Base-by-base conservation (phyloP, 2,888 invertebrate genomes). In the Acanthopleura granulata region DNA sequence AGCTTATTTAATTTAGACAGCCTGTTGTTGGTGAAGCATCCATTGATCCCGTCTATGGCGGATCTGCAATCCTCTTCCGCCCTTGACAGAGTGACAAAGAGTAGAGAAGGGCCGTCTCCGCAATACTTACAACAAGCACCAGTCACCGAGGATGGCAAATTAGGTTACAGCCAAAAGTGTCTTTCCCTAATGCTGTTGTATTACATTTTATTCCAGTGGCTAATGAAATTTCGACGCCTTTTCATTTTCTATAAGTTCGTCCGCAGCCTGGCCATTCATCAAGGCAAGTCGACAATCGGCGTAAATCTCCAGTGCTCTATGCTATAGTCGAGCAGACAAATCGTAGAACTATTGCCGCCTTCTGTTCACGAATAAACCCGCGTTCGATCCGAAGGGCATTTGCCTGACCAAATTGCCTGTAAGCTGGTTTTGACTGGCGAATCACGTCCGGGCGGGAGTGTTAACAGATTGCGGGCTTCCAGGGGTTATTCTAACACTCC, bases 171-270 rank as follows among this genome's bases (percentile, higher is more conserved):
- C 66, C 66, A 66, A 27, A 66, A 66, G 25, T 66, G 22, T 66
- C 66, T 27, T 27, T 16, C 29, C 66, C 27, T 66, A 66, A 66
- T 66, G 25, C 66, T 27, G 22, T 66, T 66, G 25, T 66, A 66
- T 66, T 66, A 66, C 66, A 66, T 66, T 66, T 66, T 27, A 22
- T 66, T 66, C 29, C 3, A 27, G 12, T 1, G 16, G 29, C 27
- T 66, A 66, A 66, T 66, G 66, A 66, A 66, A 66, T 66, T 66
- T 66, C 22, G 29, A 22, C 66, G 66, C 66, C 66, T 66, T 66
- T 66, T 27, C 66, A 66, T 66, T 66, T 66, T 66, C 66, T 27
- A 66, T 66, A 66, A 66, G 25, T 66, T 25, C 6, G 66, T 25
- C 66, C 66, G 25, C 22, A 66, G 29, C 18, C 25, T 25, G 14